Conservation (phyloP, 2,888 invertebrate species). For the Leptinotarsa tumamoca region DNA sequence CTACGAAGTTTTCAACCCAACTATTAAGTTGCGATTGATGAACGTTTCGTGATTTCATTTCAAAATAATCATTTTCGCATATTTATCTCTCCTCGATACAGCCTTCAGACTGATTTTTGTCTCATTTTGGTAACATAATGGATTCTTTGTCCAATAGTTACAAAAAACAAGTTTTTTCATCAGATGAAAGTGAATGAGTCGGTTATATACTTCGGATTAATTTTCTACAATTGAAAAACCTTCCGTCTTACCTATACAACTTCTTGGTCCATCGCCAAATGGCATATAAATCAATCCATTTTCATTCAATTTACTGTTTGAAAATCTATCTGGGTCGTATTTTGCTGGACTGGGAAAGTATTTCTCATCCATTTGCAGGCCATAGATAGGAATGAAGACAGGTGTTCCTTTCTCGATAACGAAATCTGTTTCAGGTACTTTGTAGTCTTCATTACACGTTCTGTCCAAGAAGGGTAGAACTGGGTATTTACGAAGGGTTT, state of each 20-base stretch:
- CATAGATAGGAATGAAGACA: slow-evolving; percentile 34
- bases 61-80: too few relatives aligned
- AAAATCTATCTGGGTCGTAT: slow-evolving; percentile 55
- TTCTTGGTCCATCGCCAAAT: slow-evolving; percentile 50
- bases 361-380: slow-evolving; percentile 35
- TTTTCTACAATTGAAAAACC: too few relatives aligned
- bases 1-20: too few relatives aligned
- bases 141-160: too few relatives aligned
- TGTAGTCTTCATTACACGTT: slow-evolving; percentile 54
- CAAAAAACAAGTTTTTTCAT: too few relatives aligned
- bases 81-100: too few relatives aligned
- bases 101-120: too few relatives aligned
- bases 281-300: slow-evolving; percentile 51
- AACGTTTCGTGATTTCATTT: too few relatives aligned
- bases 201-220: too few relatives aligned
- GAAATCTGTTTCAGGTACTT: slow-evolving; percentile 53
- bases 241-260: slow-evolving; percentile 36
- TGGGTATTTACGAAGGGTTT: slow-evolving; percentile 41
- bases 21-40: too few relatives aligned
- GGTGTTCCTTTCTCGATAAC: slow-evolving; percentile 50
- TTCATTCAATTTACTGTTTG: slow-evolving; percentile 42
- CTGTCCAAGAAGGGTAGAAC: slow-evolving; percentile 38
- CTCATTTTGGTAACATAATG: too few relatives aligned
- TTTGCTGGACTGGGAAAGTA: slow-evolving; percentile 43
- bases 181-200: too few relatives aligned